Percentiles rank a stretch among this genome's conserved stretches.
Conservation (phyloP, 2,888 invertebrate species). For the Acleris cristana region DNA sequence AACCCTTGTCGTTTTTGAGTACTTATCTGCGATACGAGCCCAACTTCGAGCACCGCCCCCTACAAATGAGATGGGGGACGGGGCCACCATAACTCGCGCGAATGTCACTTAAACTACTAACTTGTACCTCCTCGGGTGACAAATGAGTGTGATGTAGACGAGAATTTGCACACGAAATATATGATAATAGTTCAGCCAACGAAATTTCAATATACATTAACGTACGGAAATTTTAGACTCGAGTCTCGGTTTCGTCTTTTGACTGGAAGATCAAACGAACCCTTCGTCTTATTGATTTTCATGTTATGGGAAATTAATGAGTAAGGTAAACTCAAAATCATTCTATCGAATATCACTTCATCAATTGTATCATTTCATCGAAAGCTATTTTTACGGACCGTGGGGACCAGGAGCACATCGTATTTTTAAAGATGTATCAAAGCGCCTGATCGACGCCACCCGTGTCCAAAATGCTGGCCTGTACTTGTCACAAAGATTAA, state of each 20-base stretch:
- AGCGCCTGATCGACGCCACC: no score
- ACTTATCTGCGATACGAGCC: constrained; percentile 3
- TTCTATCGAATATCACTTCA: no score
- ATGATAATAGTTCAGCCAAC: constrained; percentile 23
- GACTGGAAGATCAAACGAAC: constrained; percentile 38
- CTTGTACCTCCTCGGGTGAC: constrained; percentile 22
- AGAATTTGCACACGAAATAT: constrained; percentile 25
- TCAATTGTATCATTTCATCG: no score
- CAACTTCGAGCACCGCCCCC: constrained; percentile 25
- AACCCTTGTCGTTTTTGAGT: constrained; percentile 15
- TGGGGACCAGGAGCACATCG: no score
- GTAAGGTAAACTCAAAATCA: no score
- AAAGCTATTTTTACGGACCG: no score
- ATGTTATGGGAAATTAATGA: background rate
- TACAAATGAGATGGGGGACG: constrained; percentile 29
- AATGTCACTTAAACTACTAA: constrained; percentile 34
- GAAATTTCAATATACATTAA: constrained; percentile 21
- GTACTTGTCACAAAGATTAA: no score
- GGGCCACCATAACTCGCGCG: constrained; percentile 26
- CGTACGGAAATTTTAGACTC: constrained; percentile 9
- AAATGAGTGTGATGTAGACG: constrained; percentile 18
- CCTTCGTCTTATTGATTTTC: constrained; percentile 13
- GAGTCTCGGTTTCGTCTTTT: constrained; percentile 26
- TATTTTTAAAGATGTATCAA: no score
- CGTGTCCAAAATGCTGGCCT: no score